A percentile compares a stretch with the other conserved stretches of the same genome.
Conservation (phyloP, 2,113 vertebrate genomes). For the Spea multiplicata region DNA sequence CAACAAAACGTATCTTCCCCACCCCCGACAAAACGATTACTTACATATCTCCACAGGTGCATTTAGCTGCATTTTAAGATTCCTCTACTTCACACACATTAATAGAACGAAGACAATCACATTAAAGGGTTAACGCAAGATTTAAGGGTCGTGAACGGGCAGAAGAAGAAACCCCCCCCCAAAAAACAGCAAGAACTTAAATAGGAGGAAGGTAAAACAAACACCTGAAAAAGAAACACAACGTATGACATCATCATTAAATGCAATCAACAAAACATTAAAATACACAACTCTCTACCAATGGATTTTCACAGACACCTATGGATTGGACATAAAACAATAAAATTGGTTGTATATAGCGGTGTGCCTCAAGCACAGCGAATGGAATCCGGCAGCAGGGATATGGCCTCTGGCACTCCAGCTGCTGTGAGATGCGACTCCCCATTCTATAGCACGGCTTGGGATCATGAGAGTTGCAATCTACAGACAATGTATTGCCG, state of each 20-base stretch:
- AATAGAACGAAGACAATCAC: slow-evolving; percentile 11
- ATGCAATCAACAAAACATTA: slow-evolving; percentile 23
- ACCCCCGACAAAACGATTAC: slow-evolving; percentile 5
- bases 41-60: slow-evolving; percentile 3
- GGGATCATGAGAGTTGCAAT: not conserved
- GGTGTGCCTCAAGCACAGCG: slow-evolving; percentile 1
- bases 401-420: not conserved
- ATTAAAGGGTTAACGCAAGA: not conserved
- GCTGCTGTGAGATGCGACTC: not conserved
- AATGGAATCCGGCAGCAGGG: not conserved
- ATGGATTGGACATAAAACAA: slow-evolving; percentile 25
- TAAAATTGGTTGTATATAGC: slow-evolving; percentile 28
- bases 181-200: not conserved
- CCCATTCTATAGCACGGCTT: not conserved
- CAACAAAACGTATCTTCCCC: slow-evolving; percentile 54
- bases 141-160: slow-evolving; percentile 1
- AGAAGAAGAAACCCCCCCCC: not conserved
- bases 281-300: slow-evolving; percentile 5
- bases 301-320: not conserved
- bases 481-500: no score
- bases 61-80: slow-evolving; percentile 11
- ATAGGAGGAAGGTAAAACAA: slow-evolving; percentile 11
- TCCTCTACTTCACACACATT: slow-evolving; percentile 10
- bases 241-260: slow-evolving; percentile 21
- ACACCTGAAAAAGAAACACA: slow-evolving; percentile 9